Percentiles rank a stretch among this genome's conserved stretches.
These are phyloP conservation scores for Drosophila orosa DNA, from an alignment of 1,140 invertebrate genomes.

Conservation along the genomic window DNA sequence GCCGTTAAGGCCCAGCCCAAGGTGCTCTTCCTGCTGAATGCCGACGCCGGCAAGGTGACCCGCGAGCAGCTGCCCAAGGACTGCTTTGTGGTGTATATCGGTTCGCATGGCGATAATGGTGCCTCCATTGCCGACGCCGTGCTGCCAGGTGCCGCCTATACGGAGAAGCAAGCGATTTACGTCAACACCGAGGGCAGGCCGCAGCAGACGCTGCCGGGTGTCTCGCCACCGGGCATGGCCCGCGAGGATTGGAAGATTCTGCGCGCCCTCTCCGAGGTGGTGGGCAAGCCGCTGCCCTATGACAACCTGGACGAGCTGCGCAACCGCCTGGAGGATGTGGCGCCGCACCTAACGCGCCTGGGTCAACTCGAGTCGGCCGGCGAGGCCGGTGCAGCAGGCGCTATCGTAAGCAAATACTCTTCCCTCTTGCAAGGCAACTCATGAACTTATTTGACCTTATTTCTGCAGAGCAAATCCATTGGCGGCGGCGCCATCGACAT, in stretches of 20 bases:
- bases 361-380: slow-evolving; percentile 93
- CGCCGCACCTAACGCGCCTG: slow-evolving; percentile 94
- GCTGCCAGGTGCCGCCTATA: slow-evolving; percentile 98
- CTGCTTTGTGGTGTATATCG: slow-evolving; percentile 97
- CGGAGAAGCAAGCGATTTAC: slow-evolving; percentile 98
- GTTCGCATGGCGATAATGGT: slow-evolving; percentile 98
- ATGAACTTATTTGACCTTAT: fast-evolving
- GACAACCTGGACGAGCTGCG: slow-evolving; percentile 95
- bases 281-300: slow-evolving; percentile 92
- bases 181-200: slow-evolving; percentile 98
- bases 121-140: slow-evolving; percentile 97
- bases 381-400: slow-evolving; percentile 89
- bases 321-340: slow-evolving; percentile 91
- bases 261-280: slow-evolving; percentile 89
- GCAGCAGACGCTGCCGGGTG: slow-evolving; percentile 95
- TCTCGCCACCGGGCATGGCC: slow-evolving; percentile 97
- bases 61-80: slow-evolving; percentile 92
- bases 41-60: slow-evolving; percentile 93
- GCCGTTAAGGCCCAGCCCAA: slow-evolving; percentile 90
- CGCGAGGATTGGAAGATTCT: slow-evolving; percentile 99
- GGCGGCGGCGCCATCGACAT: slow-evolving; percentile 87
- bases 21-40: slow-evolving; percentile 95
- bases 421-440: background rate
- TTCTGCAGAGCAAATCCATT: slow-evolving; percentile 85
- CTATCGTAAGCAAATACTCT: slow-evolving; percentile 85